Base-by-base conservation (phyloP, 2,888 invertebrate species). In the Orthonevra nobilis region DNA sequence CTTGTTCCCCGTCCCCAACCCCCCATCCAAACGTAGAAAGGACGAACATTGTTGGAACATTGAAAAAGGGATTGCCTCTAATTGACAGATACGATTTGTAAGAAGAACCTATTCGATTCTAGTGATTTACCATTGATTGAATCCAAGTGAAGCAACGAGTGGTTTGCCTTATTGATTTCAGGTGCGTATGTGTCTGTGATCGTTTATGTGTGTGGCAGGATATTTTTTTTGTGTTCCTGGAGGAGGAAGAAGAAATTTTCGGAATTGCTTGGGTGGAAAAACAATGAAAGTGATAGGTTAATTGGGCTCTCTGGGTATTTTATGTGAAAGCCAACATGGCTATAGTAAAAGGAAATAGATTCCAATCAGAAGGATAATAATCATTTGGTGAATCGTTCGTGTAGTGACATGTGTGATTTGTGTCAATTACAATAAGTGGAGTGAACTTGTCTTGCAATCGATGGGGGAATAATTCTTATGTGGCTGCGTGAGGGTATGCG, bases 51-150 rank as follows among this genome's bases (percentile, higher is more conserved):
- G 63, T 19, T n/a, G 14, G 42, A 46, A 42, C 42, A 50, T 34
- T 54, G 46, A 48, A 50, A 58, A 50, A 50, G 56, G 44, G 23
- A 75, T 56, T 69, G 17, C 26, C 50, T 42, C 36, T 75, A 63
- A 75, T 69, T 75, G 75, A 58, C 69, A 63, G 56, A 56, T 42
- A 61, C 48, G 54, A 75, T 69, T 75, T 75, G 75, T 75, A 56
- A 69, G 63, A 63, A 32, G 48, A 40, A 46, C 54, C 52, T 19
- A 66, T 66, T 66, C 52, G 64, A 50, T 23, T 58, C 36, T 20
- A 30, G 44, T 74, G 46, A 68, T 38, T 68, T 68, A 61, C 36
- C 40, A 40, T 54, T 60, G 58, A 61, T 61, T 66, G 36, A 19
- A 54, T 54, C 44, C 9, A n/a, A 23, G 20, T n/a, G 7, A 20